Base-by-base conservation (phyloP, 2,888 invertebrate genomes). In the Octonoba sinensis region DNA sequence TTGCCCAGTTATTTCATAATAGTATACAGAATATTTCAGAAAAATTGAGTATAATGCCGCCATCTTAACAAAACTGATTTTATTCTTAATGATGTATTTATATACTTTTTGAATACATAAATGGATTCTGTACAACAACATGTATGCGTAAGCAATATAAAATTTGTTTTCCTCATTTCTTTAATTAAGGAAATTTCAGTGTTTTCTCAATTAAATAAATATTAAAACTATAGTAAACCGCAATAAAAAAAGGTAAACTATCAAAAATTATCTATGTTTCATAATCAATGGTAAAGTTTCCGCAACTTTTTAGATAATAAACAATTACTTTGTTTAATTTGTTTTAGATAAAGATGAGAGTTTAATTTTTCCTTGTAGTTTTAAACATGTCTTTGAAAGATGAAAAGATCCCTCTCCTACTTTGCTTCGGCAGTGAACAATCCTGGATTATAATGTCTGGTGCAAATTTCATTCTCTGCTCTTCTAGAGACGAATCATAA, bases 331-430 rank as follows among this genome's bases (percentile, higher is more conserved):
- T 16, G 56, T 13, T 56, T 18, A 16, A 56, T n/a, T 11, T 56
- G 56, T 56, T 56, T n/a, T 36, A 36, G 36, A 36, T 36, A 36
- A 36, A 36, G 36, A 36, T 36, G 36, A 36, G 8, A 36, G 36
- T 36, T 59, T 64, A 72, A 36, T 51, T 36, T 64, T 69, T 82
- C 56, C 59, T 72, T 49, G 69, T 36, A 64, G 77, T 65, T 69
- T 82, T 82, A 49, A 82, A 82, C 22, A 82, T 82, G 64, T 82
- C 82, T 77, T 77, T 82, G 54, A 82, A 76, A 24, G 76, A 77
- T 54, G 76, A 76, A 60, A 82, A 72, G 47, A 82, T 62, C 22
- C 82, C 77, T 56, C 73, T 82, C 24, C 72, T 71, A 64, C 54
- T 64, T 62, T 73, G 66, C n/a, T 82, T 72, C 27, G 47, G 69